A percentile compares a stretch with the other conserved stretches of the same genome.
These are phyloP conservation scores for Pogonus chalceus DNA, from an alignment of 1,140 invertebrate species.

Conservation along the genomic window DNA sequence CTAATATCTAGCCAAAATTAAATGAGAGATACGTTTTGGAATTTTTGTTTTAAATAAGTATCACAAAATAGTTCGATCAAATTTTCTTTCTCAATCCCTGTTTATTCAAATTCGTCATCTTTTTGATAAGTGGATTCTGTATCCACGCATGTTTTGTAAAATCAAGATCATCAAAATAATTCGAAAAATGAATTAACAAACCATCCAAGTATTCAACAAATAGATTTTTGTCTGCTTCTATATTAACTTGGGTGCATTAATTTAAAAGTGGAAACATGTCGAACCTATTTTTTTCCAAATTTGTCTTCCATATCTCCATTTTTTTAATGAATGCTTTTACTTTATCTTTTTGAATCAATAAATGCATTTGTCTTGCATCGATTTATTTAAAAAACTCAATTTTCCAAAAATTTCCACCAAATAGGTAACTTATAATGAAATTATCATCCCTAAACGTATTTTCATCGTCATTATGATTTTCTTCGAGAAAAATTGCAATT, in stretches of 20 bases:
- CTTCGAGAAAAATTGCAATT: not conserved
- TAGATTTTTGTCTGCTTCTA: not conserved
- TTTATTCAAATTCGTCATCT: not conserved
- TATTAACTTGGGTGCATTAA: not conserved
- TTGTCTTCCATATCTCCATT: not conserved
- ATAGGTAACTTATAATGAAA: constrained; percentile 15
- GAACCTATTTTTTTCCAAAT: not conserved
- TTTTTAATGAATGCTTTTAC: not conserved
- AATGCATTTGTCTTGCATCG: not conserved
- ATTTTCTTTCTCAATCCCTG: not conserved
- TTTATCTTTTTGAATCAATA: not conserved
- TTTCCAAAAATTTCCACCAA: constrained; percentile 8
- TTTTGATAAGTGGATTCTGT: not conserved
- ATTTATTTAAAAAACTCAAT: not conserved
- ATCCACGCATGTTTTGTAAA: no score
- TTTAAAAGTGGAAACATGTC: not conserved
- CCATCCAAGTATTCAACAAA: not conserved
- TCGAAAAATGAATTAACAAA: not conserved
- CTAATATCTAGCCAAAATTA: no score
- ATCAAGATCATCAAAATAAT: no score
- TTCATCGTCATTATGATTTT: constrained; percentile 12
- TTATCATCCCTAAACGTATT: constrained; percentile 11
- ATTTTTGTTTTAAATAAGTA: not conserved
- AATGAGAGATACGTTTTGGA: no score
- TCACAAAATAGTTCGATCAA: not conserved